A percentile compares a stretch with the other conserved stretches of the same genome.
phyloP scores from a whole-genome alignment of 2,797 vertebrate genomes.

The Diceros bicornis region DNA sequence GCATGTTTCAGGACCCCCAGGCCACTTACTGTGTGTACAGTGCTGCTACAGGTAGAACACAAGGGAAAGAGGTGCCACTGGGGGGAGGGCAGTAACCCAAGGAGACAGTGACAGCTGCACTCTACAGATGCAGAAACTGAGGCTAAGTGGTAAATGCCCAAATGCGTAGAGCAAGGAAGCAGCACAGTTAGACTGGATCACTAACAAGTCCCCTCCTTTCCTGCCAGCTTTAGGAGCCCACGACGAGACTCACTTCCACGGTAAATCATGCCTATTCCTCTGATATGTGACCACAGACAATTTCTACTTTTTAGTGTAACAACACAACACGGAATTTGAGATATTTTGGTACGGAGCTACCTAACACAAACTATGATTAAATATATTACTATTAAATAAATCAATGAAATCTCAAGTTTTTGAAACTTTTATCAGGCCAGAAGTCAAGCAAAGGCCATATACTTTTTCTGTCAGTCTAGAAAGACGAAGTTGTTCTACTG shows the following conservation, averaged over 20 bases:
- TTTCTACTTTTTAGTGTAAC: neutral
- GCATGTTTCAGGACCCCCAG: neutral
- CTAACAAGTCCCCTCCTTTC: neutral
- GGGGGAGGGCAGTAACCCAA: fast-evolving
- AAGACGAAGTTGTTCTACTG: neutral
- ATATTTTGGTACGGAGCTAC: neutral
- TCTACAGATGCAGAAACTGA: neutral
- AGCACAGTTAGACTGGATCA: too few relatives aligned
- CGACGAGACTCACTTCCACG: neutral
- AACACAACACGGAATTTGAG: neutral
- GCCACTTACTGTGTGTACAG: neutral
- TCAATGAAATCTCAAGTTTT: neutral
- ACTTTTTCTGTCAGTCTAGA: neutral
- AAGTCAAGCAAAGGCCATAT: neutral
- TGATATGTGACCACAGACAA: too few relatives aligned
- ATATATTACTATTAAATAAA: neutral
- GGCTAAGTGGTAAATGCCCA: neutral
- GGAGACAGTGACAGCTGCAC: neutral
- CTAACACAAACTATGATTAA: neutral
- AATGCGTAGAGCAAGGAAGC: neutral
- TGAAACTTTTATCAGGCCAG: neutral
- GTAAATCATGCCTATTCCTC: neutral
- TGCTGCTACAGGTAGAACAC: neutral
- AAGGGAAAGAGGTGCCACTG: neutral
- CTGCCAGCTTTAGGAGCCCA: neutral